Percentiles rank a stretch among this genome's conserved stretches.
Conservation (phyloP, 1,140 invertebrate species). For the Delia radicum region DNA sequence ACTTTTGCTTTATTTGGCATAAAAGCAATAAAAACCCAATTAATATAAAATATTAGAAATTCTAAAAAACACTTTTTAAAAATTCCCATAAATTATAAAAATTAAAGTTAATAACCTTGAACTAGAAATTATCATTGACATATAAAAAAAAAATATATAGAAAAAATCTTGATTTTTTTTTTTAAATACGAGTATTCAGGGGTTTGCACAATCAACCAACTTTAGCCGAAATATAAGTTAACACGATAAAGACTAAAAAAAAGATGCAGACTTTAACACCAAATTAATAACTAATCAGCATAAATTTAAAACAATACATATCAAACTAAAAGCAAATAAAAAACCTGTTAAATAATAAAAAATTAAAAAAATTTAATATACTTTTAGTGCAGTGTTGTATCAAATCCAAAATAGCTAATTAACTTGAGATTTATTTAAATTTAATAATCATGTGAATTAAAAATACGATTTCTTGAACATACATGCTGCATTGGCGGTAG, state of each 20-base stretch:
- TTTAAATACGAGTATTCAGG: neutral
- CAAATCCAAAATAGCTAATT: too few relatives aligned
- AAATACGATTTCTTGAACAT: too few relatives aligned
- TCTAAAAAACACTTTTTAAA: neutral
- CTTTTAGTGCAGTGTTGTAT: too few relatives aligned
- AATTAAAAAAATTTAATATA: too few relatives aligned
- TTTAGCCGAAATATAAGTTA: neutral
- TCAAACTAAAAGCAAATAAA: too few relatives aligned
- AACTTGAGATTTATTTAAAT: too few relatives aligned
- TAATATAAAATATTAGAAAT: neutral
- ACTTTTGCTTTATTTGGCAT: neutral
- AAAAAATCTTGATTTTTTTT: neutral
- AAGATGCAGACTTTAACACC: neutral
- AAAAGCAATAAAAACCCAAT: neutral
- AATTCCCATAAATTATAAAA: neutral
- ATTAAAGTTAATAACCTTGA: constrained; percentile 8
- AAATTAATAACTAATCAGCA: neutral
- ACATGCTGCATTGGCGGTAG: too few relatives aligned
- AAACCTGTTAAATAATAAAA: too few relatives aligned
- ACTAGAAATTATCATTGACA: constrained; percentile 25
- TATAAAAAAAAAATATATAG: neutral
- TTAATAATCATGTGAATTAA: too few relatives aligned
- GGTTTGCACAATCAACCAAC: neutral
- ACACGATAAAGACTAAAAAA: neutral
- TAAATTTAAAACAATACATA: neutral